A percentile compares a stretch with the other conserved stretches of the same genome.
Conservation (phyloP, 2,797 vertebrate genomes). For the Triplophysa bombifrons region DNA sequence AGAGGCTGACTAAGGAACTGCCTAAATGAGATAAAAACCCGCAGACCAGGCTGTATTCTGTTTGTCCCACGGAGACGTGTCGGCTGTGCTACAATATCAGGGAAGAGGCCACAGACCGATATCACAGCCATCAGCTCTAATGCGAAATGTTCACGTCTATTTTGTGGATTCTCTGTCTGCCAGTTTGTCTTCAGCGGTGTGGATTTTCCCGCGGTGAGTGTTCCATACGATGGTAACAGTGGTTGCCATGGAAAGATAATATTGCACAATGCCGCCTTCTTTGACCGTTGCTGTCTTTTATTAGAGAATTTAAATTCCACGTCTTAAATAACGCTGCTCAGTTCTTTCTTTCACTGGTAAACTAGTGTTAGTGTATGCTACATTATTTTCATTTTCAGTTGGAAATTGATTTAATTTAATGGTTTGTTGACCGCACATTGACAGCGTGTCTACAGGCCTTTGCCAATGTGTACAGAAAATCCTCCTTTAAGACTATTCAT, state of each 20-base stretch:
- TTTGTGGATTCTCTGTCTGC: slow-evolving; percentile 58
- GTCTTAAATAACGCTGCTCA: neutral
- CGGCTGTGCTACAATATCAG: slow-evolving; percentile 46
- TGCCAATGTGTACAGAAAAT: slow-evolving; percentile 1
- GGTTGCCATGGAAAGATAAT: slow-evolving; percentile 21
- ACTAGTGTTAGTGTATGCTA: neutral
- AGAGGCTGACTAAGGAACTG: slow-evolving; percentile 51
- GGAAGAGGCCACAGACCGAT: slow-evolving; percentile 53
- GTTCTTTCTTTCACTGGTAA: neutral
- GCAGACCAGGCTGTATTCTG: slow-evolving; percentile 45
- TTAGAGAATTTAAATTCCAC: neutral
- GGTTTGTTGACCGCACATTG: slow-evolving; percentile 27
- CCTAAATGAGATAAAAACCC: slow-evolving; percentile 65
- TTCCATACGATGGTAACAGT: slow-evolving; percentile 8
- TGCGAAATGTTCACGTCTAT: slow-evolving; percentile 64
- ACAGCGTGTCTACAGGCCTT: slow-evolving; percentile 34
- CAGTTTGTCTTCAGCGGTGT: slow-evolving; percentile 59
- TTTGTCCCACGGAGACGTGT: slow-evolving; percentile 52
- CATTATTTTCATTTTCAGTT: neutral
- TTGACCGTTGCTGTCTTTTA: neutral
- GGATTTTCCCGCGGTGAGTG: slow-evolving; percentile 60
- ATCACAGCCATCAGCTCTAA: slow-evolving; percentile 45
- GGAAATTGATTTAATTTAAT: neutral
- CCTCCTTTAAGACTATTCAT: neutral
- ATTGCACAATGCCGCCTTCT: slow-evolving; percentile 26